phyloP scores from a whole-genome alignment of 2,888 invertebrate genomes.

The Sclerodermus sp. region DNA sequence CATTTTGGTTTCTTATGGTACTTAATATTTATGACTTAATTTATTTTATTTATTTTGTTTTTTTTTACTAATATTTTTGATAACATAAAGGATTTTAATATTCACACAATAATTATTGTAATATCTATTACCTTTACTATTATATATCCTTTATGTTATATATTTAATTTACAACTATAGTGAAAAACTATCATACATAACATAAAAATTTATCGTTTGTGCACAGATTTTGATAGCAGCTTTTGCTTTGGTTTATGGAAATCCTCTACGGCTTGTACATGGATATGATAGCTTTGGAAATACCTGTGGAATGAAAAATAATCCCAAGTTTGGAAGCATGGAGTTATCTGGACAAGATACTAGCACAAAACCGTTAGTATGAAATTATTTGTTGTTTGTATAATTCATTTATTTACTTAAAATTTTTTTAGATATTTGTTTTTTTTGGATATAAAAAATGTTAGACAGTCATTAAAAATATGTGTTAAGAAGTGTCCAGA shows the following conservation, averaged over 20 bases:
- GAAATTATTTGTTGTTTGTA: background rate
- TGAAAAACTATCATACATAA: constrained; percentile 13
- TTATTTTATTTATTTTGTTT: no score
- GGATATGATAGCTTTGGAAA: constrained; percentile 95
- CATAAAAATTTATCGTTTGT: constrained; percentile 8
- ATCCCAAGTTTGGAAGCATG: constrained; percentile 73
- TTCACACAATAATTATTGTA: constrained; percentile 9
- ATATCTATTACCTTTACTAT: constrained; percentile 3
- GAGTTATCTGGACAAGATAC: constrained; percentile 81
- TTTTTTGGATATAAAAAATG: constrained; percentile 78
- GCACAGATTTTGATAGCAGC: constrained; percentile 78
- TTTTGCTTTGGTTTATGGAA: constrained; percentile 86
- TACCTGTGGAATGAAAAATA: constrained; percentile 83
- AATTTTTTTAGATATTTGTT: constrained; percentile 67
- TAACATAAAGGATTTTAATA: background rate
- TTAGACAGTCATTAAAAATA: constrained; percentile 78
- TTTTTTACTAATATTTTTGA: background rate
- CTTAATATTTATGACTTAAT: background rate
- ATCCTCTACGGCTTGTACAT: constrained; percentile 82
- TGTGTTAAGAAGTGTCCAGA: constrained; percentile 89
- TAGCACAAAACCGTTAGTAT: constrained; percentile 67
- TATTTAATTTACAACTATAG: background rate
- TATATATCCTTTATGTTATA: background rate
- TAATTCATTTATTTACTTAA: background rate
- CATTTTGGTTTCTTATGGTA: constrained; percentile 86